Evolutionary conservation across 1,140 invertebrate species (phyloP), one percentile per base, ranked within the genome.

Genomic region (Aphelenchoides avenae): DNA sequence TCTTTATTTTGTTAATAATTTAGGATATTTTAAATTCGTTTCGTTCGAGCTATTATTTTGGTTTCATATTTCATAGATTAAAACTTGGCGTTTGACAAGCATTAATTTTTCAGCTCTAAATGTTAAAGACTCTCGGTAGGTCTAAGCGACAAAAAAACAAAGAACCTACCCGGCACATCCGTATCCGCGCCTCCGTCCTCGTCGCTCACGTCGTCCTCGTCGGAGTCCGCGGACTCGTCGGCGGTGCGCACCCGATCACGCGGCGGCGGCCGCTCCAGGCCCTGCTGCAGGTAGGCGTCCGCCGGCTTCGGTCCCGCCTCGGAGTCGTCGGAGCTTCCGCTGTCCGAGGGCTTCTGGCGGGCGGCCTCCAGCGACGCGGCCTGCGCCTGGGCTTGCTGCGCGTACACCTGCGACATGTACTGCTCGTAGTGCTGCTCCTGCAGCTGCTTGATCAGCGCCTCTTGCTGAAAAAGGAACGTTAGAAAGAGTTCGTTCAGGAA

Each of bases 361-460:
- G 57, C 3, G 15, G 11, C 29, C 41, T 63, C 48, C 0, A 51
- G 37, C 3, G 57, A 50, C 26, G 30, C 66, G 15, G 52, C 57
- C 36, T 70, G 67, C 18, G 55, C 56, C 43, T 68, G 67, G 22
- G 52, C 15, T 61, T 64, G 62, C 30, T 48, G 62, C 0, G 63
- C 63, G 37, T 68, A 68, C 4, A 70, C 67, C 57, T 68, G 66
- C n/a, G 66, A 52, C 54, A 68, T 68, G 34, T 68, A 68, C 30
- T 68, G 66, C 26, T 66, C 39, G 40, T 66, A 68, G 42, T 68
- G 66, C 50, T 66, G 56, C 46, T 68, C 67, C 42, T 70, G 66
- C 34, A 68, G 66, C 40, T 70, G 67, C 22, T 49, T 51, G 22
- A 68, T 68, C 31, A 68, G 37, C 30, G 65, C 37, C 43, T 70